These are phyloP conservation scores for Sitta europaea DNA, from an alignment of 2,113 vertebrate genomes.

Conservation along the genomic window DNA sequence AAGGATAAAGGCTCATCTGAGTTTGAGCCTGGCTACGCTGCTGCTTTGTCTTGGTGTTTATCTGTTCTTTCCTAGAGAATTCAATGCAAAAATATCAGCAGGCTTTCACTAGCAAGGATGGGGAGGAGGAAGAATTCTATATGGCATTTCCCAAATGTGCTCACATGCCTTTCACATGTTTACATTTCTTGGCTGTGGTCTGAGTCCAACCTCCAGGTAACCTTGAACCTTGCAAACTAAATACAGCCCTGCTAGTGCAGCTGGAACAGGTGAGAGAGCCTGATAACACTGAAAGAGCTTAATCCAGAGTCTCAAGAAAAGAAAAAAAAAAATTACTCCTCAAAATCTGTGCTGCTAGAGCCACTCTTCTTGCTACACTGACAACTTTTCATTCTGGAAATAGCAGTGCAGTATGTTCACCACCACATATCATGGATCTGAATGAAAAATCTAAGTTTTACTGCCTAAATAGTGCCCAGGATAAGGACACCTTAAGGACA, in stretches of 20 bases:
- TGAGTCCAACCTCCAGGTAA: background rate
- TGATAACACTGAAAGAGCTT: background rate
- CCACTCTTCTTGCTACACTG: background rate
- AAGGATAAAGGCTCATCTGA: background rate
- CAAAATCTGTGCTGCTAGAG: background rate
- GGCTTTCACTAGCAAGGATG: background rate
- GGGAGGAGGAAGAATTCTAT: background rate
- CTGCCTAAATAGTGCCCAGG: background rate
- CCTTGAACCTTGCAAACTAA: conserved; percentile 34
- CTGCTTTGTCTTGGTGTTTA: background rate
- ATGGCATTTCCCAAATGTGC: background rate
- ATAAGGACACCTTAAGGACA: background rate
- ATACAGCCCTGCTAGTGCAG: background rate
- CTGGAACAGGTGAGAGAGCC: conserved; percentile 13
- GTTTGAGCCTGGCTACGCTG: background rate
- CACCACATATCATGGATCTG: background rate
- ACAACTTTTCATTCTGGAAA: background rate
- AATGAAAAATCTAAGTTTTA: background rate
- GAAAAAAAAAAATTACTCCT: background rate
- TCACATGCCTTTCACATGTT: background rate
- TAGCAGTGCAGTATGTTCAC: background rate
- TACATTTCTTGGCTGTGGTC: conserved; percentile 8
- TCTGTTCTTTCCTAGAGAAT: background rate
- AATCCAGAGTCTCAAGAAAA: background rate
- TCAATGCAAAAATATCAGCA: background rate